Evolutionary conservation across 1,140 invertebrate species (phyloP), one percentile per base, ranked within the genome.

Genomic region (Stegodyphus dumicola): DNA sequence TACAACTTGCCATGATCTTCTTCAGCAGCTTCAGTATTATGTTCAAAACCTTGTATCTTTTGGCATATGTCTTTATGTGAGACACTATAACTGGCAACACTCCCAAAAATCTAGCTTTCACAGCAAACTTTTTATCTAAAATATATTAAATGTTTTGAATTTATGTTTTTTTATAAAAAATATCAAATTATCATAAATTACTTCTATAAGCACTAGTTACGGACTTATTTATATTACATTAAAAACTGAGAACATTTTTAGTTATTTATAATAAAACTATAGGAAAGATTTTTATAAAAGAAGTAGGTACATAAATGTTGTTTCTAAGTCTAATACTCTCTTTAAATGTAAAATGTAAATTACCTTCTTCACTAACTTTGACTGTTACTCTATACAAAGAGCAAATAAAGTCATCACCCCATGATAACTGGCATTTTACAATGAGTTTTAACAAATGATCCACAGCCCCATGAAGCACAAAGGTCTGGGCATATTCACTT

Each of bases 41-140:
- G 17, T 86, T 79, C 5, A 81, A 33, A 80, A 86, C 85, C 80
- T 86, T 86, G 52, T 64, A 33, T 69, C 65, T 66, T 17, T 69
- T 77, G 49, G 77, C 51, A 81, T 80, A 86, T 15, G 64, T 17
- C 52, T 33, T 74, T 52, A 76, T 75, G 60, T 86, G 85, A 52
- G 64, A 53, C 33, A 86, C 76, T 33, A 86, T 77, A 15, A 86
- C 67, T 60, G 85, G 85, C 48, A 86, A 54, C 6, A 80, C 77
- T 66, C 85, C 85, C 15, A 86, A 48, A 15, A 86, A 76, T 60
- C 85, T 70, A 53, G 85, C 85, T 70, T 86, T 86, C 4, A 86
- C 77, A 13, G 85, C 85, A 86, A 79, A 86, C 13, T 86, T 86
- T 56, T 80, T 86, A 76, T 86, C 85, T 86, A 49, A 48, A 75